phyloP scores from a whole-genome alignment of 2,797 vertebrate genomes.

The Columba guinea region DNA sequence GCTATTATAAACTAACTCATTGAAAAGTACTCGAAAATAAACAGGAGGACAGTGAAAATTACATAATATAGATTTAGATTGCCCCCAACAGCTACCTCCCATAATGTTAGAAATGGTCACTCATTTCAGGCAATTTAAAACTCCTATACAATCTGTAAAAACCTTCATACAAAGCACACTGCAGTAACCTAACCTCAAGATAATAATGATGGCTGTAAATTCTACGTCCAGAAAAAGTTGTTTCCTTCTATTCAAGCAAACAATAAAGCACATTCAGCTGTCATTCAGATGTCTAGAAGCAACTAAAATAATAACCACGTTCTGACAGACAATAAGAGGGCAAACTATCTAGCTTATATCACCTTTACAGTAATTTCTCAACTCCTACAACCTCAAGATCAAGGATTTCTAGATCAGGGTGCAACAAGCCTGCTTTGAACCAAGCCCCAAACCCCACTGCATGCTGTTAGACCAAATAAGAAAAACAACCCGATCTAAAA shows the following conservation, averaged over 20 bases:
- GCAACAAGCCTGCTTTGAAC: neutral
- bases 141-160: slow-evolving; percentile 26
- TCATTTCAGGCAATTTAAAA: slow-evolving; percentile 42
- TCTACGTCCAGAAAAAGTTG: slow-evolving; percentile 42
- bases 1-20: neutral
- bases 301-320: neutral
- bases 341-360: neutral
- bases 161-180: slow-evolving; percentile 22
- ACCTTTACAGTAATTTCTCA: slow-evolving; percentile 28
- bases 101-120: slow-evolving; percentile 34
- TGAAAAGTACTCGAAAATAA: slow-evolving; percentile 42
- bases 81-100: neutral
- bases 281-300: slow-evolving; percentile 22
- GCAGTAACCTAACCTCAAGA: slow-evolving; percentile 25
- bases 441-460: neutral
- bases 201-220: slow-evolving; percentile 29
- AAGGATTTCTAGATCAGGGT: neutral
- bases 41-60: slow-evolving; percentile 25
- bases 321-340: slow-evolving; percentile 9
- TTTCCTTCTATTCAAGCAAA: slow-evolving; percentile 53
- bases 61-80: slow-evolving; percentile 29
- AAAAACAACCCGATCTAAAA: neutral
- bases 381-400: neutral
- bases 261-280: slow-evolving; percentile 28
- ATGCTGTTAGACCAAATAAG: neutral